Conservation (phyloP, 2,797 vertebrate species). For the Botia almorhae region DNA sequence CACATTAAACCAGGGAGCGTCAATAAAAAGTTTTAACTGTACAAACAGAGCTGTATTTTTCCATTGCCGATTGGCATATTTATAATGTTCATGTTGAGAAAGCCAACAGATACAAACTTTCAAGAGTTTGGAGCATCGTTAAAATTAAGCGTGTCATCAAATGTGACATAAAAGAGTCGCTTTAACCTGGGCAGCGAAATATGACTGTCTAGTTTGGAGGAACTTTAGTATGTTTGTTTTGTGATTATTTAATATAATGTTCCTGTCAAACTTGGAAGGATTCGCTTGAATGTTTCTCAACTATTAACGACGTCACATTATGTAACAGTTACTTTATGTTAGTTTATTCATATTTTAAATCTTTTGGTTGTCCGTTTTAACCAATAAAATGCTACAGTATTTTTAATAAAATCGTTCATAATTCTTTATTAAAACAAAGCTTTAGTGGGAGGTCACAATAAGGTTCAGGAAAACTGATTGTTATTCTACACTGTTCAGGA, state of each 20-base stretch:
- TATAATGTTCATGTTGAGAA: slow-evolving; percentile 18
- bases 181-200: slow-evolving; percentile 25
- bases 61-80: slow-evolving; percentile 33
- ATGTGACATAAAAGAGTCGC: slow-evolving; percentile 41
- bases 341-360: background rate
- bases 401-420: no score
- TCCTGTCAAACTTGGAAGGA: slow-evolving; percentile 25
- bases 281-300: slow-evolving; percentile 1
- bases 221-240: slow-evolving; percentile 3
- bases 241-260: slow-evolving; percentile 33
- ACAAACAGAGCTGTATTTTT: slow-evolving; percentile 37
- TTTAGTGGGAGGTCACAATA: no score
- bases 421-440: no score
- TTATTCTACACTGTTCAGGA: background rate
- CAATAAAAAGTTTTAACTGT: background rate
- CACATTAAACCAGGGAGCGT: background rate
- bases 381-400: no score
- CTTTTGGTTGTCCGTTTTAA: no score
- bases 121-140: slow-evolving; percentile 25
- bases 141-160: slow-evolving; percentile 50
- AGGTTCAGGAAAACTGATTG: background rate
- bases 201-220: slow-evolving; percentile 21
- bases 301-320: background rate
- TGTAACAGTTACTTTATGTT: background rate
- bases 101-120: slow-evolving; percentile 50